Percentiles rank a stretch among this genome's conserved stretches.
phyloP scores from a whole-genome alignment of 2,888 invertebrate genomes.

The Eumerus sabulonum region DNA sequence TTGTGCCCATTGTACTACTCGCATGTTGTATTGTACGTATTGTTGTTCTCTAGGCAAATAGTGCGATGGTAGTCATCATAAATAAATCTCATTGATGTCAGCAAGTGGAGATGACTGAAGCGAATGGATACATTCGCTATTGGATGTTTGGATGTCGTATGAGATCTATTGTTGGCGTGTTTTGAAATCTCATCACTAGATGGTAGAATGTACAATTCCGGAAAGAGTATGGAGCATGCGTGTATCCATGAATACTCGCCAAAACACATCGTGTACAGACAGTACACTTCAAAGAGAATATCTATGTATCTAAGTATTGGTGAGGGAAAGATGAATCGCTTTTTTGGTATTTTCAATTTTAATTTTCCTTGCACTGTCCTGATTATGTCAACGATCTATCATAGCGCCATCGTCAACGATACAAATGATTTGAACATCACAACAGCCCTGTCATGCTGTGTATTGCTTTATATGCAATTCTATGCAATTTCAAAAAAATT shows the following conservation, averaged over 20 bases:
- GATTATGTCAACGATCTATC: no score
- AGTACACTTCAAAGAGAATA: constrained; percentile 29
- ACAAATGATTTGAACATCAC: neutral
- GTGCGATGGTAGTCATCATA: no score
- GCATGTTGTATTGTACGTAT: no score
- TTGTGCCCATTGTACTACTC: no score
- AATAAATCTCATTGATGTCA: no score
- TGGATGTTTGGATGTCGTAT: no score
- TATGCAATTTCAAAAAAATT: constrained; percentile 3
- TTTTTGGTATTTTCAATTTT: no score
- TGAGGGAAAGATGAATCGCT: neutral
- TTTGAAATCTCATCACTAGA: constrained; percentile 74
- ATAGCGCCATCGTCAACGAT: no score
- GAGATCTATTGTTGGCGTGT: constrained; percentile 2
- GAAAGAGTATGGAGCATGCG: constrained; percentile 45
- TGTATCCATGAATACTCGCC: constrained; percentile 23
- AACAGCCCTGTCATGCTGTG: neutral
- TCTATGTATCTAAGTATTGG: constrained; percentile 18
- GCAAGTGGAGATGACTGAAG: no score
- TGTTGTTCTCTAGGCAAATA: no score
- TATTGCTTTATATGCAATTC: neutral
- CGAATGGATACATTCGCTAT: no score
- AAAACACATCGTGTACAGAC: constrained; percentile 37
- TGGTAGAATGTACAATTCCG: constrained; percentile 70
- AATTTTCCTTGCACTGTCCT: no score